A percentile compares a stretch with the other conserved stretches of the same genome.
These are phyloP conservation scores for Mastigias papua DNA, from an alignment of 30 jellyfish, hydroid and myxozoan species.

Conservation along the genomic window DNA sequence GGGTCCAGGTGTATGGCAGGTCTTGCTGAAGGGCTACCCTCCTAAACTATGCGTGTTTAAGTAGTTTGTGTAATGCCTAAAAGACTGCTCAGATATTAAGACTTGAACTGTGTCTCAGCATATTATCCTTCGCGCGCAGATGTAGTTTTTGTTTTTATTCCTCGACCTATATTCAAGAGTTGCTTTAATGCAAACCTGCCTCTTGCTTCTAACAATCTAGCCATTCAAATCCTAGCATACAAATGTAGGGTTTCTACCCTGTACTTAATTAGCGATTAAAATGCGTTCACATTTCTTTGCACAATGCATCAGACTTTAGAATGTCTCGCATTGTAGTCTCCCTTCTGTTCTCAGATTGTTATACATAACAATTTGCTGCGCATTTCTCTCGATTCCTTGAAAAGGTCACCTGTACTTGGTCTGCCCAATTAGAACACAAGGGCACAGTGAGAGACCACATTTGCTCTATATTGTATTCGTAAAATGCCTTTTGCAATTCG, in stretches of 20 bases:
- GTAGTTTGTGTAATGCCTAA: no score
- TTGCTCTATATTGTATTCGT: background rate
- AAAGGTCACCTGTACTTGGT: constrained; percentile 49
- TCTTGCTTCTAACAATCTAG: background rate
- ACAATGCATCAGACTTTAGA: constrained; percentile 5
- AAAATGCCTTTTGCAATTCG: background rate
- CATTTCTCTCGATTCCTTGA: constrained; percentile 19
- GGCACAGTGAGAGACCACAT: constrained; percentile 19
- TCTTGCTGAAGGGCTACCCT: no score
- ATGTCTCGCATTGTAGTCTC: background rate
- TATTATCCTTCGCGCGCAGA: no score
- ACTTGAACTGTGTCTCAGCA: no score
- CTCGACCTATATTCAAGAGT: background rate
- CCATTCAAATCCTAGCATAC: background rate
- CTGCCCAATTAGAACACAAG: constrained; percentile 16
- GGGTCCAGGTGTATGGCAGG: no score
- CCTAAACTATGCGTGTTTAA: no score
- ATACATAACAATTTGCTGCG: constrained; percentile 15
- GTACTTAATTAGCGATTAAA: background rate
- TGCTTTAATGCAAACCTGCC: background rate
- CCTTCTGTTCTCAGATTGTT: constrained; percentile 8
- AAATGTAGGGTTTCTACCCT: background rate
- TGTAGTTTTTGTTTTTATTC: no score
- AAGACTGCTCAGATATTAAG: no score
- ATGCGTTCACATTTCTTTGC: background rate